Evolutionary conservation across 2,888 invertebrate genomes (phyloP).

Genomic region (Acanthoscelides obtectus): DNA sequence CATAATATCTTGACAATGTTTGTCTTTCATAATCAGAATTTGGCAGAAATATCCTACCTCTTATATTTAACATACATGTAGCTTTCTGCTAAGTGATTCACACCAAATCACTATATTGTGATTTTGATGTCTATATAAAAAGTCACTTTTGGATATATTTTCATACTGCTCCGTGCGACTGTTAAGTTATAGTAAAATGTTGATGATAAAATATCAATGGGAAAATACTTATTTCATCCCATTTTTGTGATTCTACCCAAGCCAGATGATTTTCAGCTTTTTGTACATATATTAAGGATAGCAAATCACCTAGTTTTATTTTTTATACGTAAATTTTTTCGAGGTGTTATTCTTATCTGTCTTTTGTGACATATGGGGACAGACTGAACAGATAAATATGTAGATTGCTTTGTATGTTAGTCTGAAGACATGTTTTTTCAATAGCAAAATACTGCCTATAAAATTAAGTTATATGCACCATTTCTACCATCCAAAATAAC

Average conservation of each 20-base stretch:
- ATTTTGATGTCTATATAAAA: background rate
- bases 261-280: background rate
- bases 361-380: background rate
- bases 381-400: background rate
- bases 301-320: background rate
- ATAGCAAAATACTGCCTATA: too few relatives aligned
- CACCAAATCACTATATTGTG: background rate
- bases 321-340: background rate
- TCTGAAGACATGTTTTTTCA: too few relatives aligned
- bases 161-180: background rate
- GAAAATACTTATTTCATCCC: background rate
- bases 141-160: background rate
- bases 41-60: background rate
- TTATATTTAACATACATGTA: background rate
- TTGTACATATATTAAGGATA: background rate
- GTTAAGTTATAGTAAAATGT: background rate
- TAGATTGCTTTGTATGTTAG: too few relatives aligned
- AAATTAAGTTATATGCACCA: too few relatives aligned
- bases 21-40: background rate
- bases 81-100: background rate
- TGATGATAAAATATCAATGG: background rate
- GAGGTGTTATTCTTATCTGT: background rate
- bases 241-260: background rate
- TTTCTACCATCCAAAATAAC: too few relatives aligned
- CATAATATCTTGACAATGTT: background rate